Evolutionary conservation across 2,113 vertebrate genomes (phyloP).

Genomic region (Chrysochloris asiatica): DNA sequence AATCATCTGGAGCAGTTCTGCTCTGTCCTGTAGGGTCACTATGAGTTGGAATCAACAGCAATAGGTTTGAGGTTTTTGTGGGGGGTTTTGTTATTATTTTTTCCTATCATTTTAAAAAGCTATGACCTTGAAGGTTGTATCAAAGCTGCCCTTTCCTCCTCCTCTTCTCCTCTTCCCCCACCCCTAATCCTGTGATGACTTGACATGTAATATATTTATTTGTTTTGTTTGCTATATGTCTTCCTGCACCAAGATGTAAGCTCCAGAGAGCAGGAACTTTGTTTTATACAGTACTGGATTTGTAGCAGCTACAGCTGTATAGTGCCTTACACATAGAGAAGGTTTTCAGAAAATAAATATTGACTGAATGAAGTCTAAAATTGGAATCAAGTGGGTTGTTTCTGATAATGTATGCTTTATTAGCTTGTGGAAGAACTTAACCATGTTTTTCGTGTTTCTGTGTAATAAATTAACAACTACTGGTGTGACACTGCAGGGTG

Average conservation of each 20-base stretch:
- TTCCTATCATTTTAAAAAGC: not conserved
- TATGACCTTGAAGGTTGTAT: fast-evolving
- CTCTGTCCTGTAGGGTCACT: not conserved
- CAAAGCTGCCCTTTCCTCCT: not conserved
- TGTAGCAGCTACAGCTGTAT: not conserved
- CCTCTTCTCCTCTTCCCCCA: too few relatives aligned
- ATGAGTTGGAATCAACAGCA: not conserved
- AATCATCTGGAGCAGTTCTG: not conserved
- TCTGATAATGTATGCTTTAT: not conserved
- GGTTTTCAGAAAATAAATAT: fast-evolving
- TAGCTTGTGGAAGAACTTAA: not conserved
- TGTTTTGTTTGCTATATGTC: not conserved
- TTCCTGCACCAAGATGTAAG: not conserved
- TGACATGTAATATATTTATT: fast-evolving
- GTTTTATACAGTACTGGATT: not conserved
- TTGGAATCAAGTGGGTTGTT: too few relatives aligned
- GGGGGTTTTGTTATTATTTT: too few relatives aligned
- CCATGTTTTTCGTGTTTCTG: not conserved
- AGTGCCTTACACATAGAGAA: fast-evolving
- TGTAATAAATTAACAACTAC: too few relatives aligned
- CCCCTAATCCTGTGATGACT: too few relatives aligned
- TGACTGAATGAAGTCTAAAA: not conserved
- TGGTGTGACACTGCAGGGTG: too few relatives aligned
- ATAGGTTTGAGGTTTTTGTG: not conserved
- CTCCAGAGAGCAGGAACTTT: not conserved